These are phyloP conservation scores for Platichthys flesus DNA, from an alignment of 2,113 vertebrate species.

Conservation along the genomic window DNA sequence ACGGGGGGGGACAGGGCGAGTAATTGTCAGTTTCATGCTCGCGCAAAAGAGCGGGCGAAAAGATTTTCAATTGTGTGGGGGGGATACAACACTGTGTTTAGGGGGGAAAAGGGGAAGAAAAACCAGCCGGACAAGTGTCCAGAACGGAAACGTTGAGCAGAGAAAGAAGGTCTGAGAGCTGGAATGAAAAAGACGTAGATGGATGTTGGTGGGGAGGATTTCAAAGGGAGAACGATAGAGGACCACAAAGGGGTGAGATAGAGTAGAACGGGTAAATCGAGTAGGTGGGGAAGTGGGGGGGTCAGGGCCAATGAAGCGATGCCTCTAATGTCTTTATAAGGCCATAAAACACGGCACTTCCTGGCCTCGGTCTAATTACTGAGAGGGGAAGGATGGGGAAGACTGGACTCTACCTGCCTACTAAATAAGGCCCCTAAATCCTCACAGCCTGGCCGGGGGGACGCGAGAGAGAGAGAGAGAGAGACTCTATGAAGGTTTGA, in stretches of 20 bases:
- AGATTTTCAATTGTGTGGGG: slow-evolving; percentile 42
- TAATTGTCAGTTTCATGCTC: slow-evolving; percentile 72
- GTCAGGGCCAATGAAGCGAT: slow-evolving; percentile 34
- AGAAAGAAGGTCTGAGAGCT: background rate
- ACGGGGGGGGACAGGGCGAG: slow-evolving; percentile 54
- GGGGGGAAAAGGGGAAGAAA: slow-evolving; percentile 31
- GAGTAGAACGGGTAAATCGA: slow-evolving; percentile 25
- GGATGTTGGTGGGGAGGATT: slow-evolving; percentile 16
- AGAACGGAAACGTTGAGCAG: slow-evolving; percentile 47
- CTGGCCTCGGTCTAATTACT: slow-evolving; percentile 72
- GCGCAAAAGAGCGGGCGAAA: slow-evolving; percentile 42
- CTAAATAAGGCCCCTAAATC: slow-evolving; percentile 64
- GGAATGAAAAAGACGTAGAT: background rate
- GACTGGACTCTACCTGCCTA: slow-evolving; percentile 50
- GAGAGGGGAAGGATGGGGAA: slow-evolving; percentile 31
- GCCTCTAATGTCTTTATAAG: slow-evolving; percentile 72
- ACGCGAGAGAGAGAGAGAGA: background rate
- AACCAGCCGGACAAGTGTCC: slow-evolving; percentile 57
- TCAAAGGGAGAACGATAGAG: slow-evolving; percentile 26
- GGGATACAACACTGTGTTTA: slow-evolving; percentile 14
- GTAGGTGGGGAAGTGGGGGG: background rate
- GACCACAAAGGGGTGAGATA: slow-evolving; percentile 21
- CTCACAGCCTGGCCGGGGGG: slow-evolving; percentile 32
- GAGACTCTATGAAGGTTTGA: slow-evolving; percentile 5
- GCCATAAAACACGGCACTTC: slow-evolving; percentile 69